A percentile compares a stretch with the other conserved stretches of the same genome.
Conservation (phyloP, 2,797 vertebrate genomes). For the Numenius phaeopus region DNA sequence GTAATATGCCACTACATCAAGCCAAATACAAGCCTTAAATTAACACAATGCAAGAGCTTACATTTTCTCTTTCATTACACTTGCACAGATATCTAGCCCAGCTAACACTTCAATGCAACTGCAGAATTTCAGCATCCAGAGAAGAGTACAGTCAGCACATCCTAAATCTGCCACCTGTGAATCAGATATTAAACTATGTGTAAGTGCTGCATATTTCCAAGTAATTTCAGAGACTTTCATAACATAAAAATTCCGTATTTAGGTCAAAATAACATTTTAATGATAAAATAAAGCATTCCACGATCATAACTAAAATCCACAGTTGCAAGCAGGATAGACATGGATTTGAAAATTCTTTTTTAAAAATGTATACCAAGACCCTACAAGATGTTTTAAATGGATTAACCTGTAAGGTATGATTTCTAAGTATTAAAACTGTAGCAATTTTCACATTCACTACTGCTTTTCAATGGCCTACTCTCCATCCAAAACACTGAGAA, state of each 20-base stretch:
- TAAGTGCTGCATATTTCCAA: neutral
- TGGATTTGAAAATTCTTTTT: neutral
- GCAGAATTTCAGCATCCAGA: slow-evolving; percentile 87
- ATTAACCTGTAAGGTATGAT: neutral
- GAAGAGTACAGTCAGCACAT: slow-evolving; percentile 86
- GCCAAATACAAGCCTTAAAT: neutral
- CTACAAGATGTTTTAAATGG: neutral
- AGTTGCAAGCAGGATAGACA: neutral
- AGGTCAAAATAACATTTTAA: neutral
- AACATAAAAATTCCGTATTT: neutral
- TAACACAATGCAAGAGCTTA: slow-evolving; percentile 67
- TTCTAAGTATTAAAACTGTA: neutral
- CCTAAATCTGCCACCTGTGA: slow-evolving; percentile 92
- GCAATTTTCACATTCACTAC: neutral
- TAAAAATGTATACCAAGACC: neutral
- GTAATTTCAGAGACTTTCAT: neutral
- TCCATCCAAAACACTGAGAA: neutral
- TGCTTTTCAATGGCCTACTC: neutral
- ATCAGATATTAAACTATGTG: neutral
- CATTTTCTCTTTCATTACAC: slow-evolving; percentile 82
- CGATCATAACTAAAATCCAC: neutral
- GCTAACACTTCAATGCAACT: slow-evolving; percentile 86
- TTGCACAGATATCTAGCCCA: slow-evolving; percentile 87
- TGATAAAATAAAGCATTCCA: neutral
- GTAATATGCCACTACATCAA: neutral